Conservation (phyloP, 1,140 invertebrate species). For the Thaumatotibia leucotreta region DNA sequence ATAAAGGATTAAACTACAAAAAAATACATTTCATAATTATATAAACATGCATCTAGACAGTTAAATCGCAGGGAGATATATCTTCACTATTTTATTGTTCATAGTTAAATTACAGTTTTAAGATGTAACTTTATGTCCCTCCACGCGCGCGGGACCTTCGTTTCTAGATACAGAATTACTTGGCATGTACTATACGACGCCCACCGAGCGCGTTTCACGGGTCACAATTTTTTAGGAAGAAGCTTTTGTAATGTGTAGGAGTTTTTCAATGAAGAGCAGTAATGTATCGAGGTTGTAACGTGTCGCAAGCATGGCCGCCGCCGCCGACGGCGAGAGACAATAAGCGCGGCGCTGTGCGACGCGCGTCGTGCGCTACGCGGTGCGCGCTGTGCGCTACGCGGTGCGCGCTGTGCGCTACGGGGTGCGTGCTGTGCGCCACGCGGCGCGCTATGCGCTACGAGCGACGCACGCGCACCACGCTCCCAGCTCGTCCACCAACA, state of each 20-base stretch:
- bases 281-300: conserved; percentile 38
- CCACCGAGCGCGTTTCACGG: conserved; percentile 33
- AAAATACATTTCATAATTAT: conserved; percentile 70
- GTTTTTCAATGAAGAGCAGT: conserved; percentile 24
- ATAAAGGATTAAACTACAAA: conserved; percentile 70
- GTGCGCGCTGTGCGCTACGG: too few relatives aligned
- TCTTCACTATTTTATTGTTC: conserved; percentile 70
- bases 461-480: conserved; percentile 43
- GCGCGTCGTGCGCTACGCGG: too few relatives aligned
- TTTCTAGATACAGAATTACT: conserved; percentile 44
- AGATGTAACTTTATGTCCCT: conserved; percentile 54
- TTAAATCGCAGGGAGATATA: conserved; percentile 71
- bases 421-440: too few relatives aligned
- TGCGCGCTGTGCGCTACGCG: too few relatives aligned
- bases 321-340: conserved; percentile 44
- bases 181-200: conserved; percentile 26
- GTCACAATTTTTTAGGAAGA: conserved; percentile 31
- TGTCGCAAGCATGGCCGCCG: conserved; percentile 24
- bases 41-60: conserved; percentile 65
- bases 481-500: conserved; percentile 72
- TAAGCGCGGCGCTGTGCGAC: conserved; percentile 52
- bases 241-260: neutral
- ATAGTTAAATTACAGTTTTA: conserved; percentile 67
- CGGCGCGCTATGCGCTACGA: too few relatives aligned
- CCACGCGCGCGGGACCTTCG: conserved; percentile 41